A percentile compares a stretch with the other conserved stretches of the same genome.
phyloP scores from a whole-genome alignment of 2,113 vertebrate genomes.

The Perca flavescens region DNA sequence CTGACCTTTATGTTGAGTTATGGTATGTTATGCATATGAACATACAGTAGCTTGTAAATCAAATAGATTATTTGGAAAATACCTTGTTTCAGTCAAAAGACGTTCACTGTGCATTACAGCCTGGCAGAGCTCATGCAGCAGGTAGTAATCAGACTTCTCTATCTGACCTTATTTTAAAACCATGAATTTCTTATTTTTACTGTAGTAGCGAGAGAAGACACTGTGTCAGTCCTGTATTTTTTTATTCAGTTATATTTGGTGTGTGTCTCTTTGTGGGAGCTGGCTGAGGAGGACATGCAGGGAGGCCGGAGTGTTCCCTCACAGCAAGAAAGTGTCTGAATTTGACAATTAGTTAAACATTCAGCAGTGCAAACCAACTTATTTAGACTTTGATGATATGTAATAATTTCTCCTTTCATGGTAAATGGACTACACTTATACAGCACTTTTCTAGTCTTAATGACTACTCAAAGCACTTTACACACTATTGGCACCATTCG shows the following conservation, averaged over 20 bases:
- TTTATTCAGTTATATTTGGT: not conserved
- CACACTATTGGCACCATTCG: too few species aligned
- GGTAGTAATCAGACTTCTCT: not conserved
- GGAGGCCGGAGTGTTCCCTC: too few species aligned
- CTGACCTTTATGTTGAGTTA: not conserved
- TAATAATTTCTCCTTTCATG: too few species aligned
- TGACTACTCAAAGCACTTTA: too few species aligned
- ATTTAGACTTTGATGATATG: too few species aligned
- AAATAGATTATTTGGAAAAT: not conserved
- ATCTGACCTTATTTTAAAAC: not conserved
- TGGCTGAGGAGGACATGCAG: too few species aligned
- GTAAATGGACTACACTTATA: too few species aligned
- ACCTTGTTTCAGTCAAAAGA: not conserved
- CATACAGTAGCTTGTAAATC: not conserved
- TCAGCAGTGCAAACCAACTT: too few species aligned
- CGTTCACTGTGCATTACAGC: not conserved
- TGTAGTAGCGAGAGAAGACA: not conserved
- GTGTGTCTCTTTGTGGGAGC: not conserved
- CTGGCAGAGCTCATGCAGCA: not conserved
- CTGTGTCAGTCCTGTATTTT: not conserved
- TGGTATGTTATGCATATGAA: not conserved
- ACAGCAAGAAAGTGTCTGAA: not conserved
- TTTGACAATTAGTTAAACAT: too few species aligned
- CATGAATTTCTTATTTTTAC: not conserved
- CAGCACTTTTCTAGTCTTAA: too few species aligned